Percentiles rank a stretch among this genome's conserved stretches.
phyloP scores from a whole-genome alignment of 2,888 invertebrate species.

The Plusia festucae region DNA sequence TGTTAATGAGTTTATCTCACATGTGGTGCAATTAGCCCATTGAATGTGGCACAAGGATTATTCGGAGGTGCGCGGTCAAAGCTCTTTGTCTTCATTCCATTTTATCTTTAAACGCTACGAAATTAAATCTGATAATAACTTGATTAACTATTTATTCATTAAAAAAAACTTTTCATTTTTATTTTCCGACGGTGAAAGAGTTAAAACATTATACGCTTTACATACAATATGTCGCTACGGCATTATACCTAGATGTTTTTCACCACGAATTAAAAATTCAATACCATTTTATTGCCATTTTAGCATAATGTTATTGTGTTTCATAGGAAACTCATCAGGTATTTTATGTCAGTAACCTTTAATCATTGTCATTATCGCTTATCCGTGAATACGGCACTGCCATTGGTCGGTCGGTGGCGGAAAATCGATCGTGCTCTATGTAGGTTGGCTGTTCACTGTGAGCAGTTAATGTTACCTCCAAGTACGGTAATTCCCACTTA shows the following conservation, averaged over 20 bases:
- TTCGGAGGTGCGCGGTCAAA: constrained; percentile 71
- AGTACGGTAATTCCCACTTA: constrained; percentile 34
- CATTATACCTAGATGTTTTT: neutral
- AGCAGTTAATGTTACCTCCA: constrained; percentile 21
- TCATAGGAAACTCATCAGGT: constrained; percentile 14
- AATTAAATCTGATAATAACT: neutral
- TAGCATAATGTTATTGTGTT: constrained; percentile 7
- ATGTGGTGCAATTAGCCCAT: constrained; percentile 84
- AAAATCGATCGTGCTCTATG: constrained; percentile 62
- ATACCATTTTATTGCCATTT: neutral
- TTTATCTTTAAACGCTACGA: constrained; percentile 24
- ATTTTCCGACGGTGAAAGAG: neutral
- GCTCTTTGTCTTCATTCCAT: constrained; percentile 62
- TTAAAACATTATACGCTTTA: too few species aligned
- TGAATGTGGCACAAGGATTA: constrained; percentile 86
- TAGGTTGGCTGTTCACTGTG: constrained; percentile 48
- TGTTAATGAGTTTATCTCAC: constrained; percentile 89
- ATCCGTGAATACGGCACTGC: constrained; percentile 11
- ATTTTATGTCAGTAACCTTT: constrained; percentile 19
- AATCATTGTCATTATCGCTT: constrained; percentile 19
- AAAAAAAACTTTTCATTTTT: neutral
- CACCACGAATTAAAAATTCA: neutral
- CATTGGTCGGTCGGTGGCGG: constrained; percentile 58
- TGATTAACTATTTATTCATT: neutral
- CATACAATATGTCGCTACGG: neutral